Percentiles rank a stretch among this genome's conserved stretches.
phyloP scores from a whole-genome alignment of 2,113 vertebrate genomes.

The Atrichornis clamosus region DNA sequence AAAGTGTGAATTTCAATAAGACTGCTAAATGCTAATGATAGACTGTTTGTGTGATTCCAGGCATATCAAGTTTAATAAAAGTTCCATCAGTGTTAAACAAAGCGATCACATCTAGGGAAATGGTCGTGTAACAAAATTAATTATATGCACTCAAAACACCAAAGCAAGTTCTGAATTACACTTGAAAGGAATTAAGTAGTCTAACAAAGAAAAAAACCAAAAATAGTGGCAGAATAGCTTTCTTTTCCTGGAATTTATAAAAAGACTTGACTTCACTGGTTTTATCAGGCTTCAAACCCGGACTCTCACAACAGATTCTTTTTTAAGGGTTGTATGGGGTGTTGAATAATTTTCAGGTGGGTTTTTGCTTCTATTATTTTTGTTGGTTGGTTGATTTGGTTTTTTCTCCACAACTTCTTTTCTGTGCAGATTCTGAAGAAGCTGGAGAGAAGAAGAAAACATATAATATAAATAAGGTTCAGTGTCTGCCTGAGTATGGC shows the following conservation, averaged over 20 bases:
- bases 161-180: neutral
- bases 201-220: neutral
- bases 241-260: neutral
- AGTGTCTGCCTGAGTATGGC: neutral
- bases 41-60: neutral
- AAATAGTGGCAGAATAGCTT: neutral
- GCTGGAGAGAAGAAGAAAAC: neutral
- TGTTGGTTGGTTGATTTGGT: fast-evolving
- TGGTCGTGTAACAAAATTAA: neutral
- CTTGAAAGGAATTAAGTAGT: neutral
- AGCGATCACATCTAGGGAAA: neutral
- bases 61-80: neutral
- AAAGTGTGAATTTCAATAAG: neutral
- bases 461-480: neutral
- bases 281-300: neutral
- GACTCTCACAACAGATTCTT: neutral
- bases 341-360: neutral
- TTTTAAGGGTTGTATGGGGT: neutral
- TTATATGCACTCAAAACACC: neutral
- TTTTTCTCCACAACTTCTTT: neutral
- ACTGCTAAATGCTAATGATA: neutral
- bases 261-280: neutral
- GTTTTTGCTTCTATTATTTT: fast-evolving
- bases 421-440: neutral
- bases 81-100: neutral